Base-by-base conservation (phyloP, 2,113 vertebrate species). In the Oreocharis arfaki region DNA sequence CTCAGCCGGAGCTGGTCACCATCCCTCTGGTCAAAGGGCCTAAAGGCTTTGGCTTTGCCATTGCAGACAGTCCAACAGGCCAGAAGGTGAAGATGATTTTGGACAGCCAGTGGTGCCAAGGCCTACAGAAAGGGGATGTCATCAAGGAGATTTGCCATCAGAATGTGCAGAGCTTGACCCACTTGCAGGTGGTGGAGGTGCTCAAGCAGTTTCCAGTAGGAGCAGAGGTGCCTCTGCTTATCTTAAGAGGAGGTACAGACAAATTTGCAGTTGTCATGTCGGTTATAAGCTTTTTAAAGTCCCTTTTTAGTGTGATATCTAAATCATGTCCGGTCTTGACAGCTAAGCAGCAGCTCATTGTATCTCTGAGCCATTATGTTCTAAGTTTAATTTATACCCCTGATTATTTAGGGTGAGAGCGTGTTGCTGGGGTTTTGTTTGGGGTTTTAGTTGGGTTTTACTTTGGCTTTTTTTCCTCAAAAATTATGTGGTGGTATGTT, bases 11-110 rank as follows among this genome's bases (percentile, higher is more conserved):
- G 97, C 98, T 99, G 90, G 98, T 99, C 83, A 99, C 98, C 80
- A 97, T 99, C 81, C 98, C 99, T 28, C 95, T 99, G 80, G 73
- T 99, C n/a, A 99, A 99, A 95, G 99, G 99, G 19, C 99, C 99
- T 0, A 99, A 99, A 59, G 99, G 99, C 16, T 99, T 99, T 52
- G 99, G 99, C 52, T 99, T 99, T 75, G 99, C 99, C 77, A 99
- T 99, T 46, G 99, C 99, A 2, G 99, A 99, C 93, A 99, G 99
- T 84, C 98, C 99, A 10, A 97, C 98, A 26, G 99, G 99, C 27
- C 99, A 99, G 92, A 99, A 99, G 97, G 99, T 99, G 89, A 99
- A 99, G 97, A 99, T 99, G 99, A 99, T 99, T 97, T 95, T 99
- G 97, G 99, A 99, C 39, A 99, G 99, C 27, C 99, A 99, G 97